Percentiles rank a stretch among this genome's conserved stretches.
phyloP scores from a whole-genome alignment of 2,113 vertebrate species.

The Vidua chalybeata region DNA sequence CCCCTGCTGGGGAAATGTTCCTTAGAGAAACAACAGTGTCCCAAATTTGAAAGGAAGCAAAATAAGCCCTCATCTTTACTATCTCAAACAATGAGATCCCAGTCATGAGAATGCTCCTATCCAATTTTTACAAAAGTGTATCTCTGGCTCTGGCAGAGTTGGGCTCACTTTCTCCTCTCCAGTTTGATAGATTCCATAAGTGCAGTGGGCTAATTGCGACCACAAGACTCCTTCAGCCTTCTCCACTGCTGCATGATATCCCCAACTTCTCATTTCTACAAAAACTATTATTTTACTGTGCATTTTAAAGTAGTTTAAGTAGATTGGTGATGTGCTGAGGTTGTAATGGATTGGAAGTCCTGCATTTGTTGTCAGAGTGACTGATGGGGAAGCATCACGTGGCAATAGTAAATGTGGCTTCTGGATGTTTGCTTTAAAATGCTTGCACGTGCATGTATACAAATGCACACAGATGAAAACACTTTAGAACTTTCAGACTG shows the following conservation, averaged over 20 bases:
- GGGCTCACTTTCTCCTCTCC: neutral
- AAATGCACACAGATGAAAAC: neutral
- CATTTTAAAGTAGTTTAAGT: neutral
- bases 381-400: neutral
- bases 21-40: neutral
- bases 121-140: neutral
- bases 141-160: neutral
- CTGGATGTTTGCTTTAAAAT: neutral
- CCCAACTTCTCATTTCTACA: neutral
- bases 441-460: neutral
- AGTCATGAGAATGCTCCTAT: neutral
- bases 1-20: neutral
- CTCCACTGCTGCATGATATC: neutral
- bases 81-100: neutral
- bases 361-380: neutral
- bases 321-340: neutral
- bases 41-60: neutral
- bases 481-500: neutral
- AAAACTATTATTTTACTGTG: neutral
- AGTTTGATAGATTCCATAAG: neutral
- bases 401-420: neutral
- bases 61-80: neutral
- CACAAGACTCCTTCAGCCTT: neutral
- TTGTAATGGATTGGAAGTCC: neutral
- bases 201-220: neutral